These are phyloP conservation scores for Cantharis flavilabris DNA, from an alignment of 2,888 invertebrate species.

Conservation along the genomic window DNA sequence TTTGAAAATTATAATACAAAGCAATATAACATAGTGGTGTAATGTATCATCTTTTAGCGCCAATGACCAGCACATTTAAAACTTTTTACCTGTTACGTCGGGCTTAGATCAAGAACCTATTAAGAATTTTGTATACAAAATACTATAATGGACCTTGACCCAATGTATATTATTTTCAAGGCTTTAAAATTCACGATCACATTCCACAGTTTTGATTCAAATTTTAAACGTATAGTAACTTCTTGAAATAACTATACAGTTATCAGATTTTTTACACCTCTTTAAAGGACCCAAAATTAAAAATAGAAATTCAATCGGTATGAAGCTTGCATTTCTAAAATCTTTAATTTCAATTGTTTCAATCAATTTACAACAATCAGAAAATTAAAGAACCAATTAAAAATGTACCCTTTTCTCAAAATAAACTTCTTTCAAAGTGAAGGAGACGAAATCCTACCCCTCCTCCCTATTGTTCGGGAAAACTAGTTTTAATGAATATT, in stretches of 20 bases:
- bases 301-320: too few relatives aligned
- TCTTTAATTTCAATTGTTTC: too few relatives aligned
- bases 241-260: too few relatives aligned
- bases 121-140: constrained; percentile 2
- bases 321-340: too few relatives aligned
- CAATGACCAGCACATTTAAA: not conserved
- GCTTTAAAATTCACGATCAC: not conserved
- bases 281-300: too few relatives aligned
- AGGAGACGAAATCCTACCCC: too few relatives aligned
- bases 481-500: too few relatives aligned
- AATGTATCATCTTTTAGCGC: not conserved
- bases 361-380: too few relatives aligned
- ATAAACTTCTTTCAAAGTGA: too few relatives aligned
- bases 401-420: too few relatives aligned
- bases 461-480: too few relatives aligned
- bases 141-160: not conserved
- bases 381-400: too few relatives aligned
- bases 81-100: not conserved
- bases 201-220: not conserved
- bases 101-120: not conserved
- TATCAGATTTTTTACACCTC: not conserved
- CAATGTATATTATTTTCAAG: not conserved
- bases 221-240: not conserved
- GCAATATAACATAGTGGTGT: not conserved
- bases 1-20: not conserved